Evolutionary conservation across 1,140 invertebrate species (phyloP), one percentile per base, ranked within the genome.

Genomic region (Drosophila serrata): DNA sequence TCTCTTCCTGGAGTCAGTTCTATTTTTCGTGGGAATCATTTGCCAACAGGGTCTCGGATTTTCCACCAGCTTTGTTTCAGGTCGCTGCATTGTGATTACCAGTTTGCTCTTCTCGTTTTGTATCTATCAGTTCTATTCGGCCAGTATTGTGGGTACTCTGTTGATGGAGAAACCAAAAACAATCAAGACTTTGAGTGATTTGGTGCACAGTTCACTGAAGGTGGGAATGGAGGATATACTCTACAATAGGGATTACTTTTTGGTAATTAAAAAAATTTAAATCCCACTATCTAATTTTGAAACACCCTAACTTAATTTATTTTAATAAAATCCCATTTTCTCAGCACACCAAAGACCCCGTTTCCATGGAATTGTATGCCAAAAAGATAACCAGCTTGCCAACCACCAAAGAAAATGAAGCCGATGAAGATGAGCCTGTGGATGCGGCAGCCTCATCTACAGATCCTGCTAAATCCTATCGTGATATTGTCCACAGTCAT

Each of bases 81-180:
- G 94, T n/a, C 94, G 95, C 40, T 93, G 95, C 19, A 91, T 95
- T 13, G 94, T 95, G 3, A 93, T 96, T 17, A 94, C 94, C 0
- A 94, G 95, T 9, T 94, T 96, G 58, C 49, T 96, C 0, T 96
- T 95, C 92, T 94, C 95, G 0, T 86, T 95, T 55, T 93, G 94
- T 19, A 84, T 96, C 12, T 96, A 95, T 91, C 95, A 96, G 82
- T 96, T 96, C 78, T 97, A 96, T 86, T 96, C 95, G 22, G 96
- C 95, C 0, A 95, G 94, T 67, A 95, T 97, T 62, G 95, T 96
- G 2, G 95, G 96, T 8, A 95, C 95, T 2, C 90, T 96, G n/a
- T 91, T 96, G 22, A 94, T 95, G 65, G 94, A 95, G 55, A 94
- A 95, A 31, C 94, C 94, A 0, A 94, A 94, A 58, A 95, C 94